A percentile compares a stretch with the other conserved stretches of the same genome.
Evolutionary conservation across 2,888 invertebrate species (phyloP).

Genomic region (Patella caerulea): DNA sequence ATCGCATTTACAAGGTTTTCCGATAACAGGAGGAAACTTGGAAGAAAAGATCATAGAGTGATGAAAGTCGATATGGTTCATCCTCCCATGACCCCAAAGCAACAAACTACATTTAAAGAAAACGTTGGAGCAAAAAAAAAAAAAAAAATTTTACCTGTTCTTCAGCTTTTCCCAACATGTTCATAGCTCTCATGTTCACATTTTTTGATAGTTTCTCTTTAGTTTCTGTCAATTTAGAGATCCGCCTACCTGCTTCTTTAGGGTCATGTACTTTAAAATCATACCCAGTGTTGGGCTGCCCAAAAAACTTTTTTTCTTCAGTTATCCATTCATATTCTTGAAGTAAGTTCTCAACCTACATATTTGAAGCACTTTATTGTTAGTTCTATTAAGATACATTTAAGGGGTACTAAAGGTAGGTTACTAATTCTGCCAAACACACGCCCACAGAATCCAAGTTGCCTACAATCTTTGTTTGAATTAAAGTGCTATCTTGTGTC

Average conservation of each 20-base stretch:
- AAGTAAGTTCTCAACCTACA: slow-evolving; percentile 66
- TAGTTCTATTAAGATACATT: too few species aligned
- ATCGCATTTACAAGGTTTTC: too few species aligned
- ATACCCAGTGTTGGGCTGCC: slow-evolving; percentile 73
- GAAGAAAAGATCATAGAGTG: too few species aligned
- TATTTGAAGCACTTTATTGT: background rate
- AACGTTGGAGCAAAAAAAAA: background rate
- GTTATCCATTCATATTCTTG: slow-evolving; percentile 79
- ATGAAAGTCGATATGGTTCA: slow-evolving; percentile 14
- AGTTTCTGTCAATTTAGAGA: slow-evolving; percentile 77
- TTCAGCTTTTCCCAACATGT: slow-evolving; percentile 87
- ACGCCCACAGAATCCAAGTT: too few species aligned
- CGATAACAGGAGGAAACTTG: too few species aligned
- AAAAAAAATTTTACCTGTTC: slow-evolving; percentile 77
- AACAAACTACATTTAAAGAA: background rate
- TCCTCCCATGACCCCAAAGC: slow-evolving; percentile 1
- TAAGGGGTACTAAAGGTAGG: too few species aligned
- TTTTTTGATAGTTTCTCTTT: slow-evolving; percentile 69
- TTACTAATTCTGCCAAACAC: too few species aligned
- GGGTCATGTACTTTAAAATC: slow-evolving; percentile 74
- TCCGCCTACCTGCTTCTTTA: slow-evolving; percentile 79
- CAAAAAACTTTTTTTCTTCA: slow-evolving; percentile 84
- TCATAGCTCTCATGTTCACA: slow-evolving; percentile 88
- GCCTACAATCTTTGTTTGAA: too few species aligned
- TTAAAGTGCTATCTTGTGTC: too few species aligned